phyloP scores from a whole-genome alignment of 2,113 vertebrate genomes.

The Calidris pugnax region DNA sequence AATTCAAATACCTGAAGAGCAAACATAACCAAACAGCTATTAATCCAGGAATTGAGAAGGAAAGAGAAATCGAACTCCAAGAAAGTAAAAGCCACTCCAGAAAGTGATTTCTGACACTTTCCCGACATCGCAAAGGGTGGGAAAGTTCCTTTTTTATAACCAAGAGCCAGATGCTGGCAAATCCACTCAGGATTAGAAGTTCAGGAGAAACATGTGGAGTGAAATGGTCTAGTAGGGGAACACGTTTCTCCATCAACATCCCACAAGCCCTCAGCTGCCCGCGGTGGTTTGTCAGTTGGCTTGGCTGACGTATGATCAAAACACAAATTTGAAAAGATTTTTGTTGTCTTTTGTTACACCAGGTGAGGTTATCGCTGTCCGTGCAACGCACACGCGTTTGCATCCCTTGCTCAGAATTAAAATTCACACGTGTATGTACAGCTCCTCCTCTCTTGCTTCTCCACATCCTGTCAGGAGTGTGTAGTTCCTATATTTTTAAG shows the following conservation, averaged over 20 bases:
- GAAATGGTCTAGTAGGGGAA: neutral
- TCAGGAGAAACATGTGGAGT: neutral
- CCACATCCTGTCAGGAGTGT: rapidly evolving
- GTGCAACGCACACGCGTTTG: rapidly evolving
- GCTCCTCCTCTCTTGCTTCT: rapidly evolving
- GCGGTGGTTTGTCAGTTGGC: neutral
- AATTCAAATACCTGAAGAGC: neutral
- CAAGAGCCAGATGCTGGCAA: neutral
- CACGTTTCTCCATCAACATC: neutral
- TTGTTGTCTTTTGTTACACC: neutral
- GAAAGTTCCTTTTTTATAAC: neutral
- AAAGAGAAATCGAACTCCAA: neutral
- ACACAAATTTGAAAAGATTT: neutral
- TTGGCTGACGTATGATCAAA: neutral
- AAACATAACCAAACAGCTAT: neutral
- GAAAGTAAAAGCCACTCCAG: neutral
- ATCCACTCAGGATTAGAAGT: neutral
- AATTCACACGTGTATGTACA: rapidly evolving
- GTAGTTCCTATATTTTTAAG: neutral
- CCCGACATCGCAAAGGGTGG: neutral
- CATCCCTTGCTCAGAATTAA: neutral
- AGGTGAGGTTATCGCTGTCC: rapidly evolving
- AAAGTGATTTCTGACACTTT: neutral
- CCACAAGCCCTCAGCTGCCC: neutral
- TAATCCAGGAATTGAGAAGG: rapidly evolving